Evolutionary conservation across 2,797 vertebrate species (phyloP).

Genomic region (Sebastes dallii): DNA sequence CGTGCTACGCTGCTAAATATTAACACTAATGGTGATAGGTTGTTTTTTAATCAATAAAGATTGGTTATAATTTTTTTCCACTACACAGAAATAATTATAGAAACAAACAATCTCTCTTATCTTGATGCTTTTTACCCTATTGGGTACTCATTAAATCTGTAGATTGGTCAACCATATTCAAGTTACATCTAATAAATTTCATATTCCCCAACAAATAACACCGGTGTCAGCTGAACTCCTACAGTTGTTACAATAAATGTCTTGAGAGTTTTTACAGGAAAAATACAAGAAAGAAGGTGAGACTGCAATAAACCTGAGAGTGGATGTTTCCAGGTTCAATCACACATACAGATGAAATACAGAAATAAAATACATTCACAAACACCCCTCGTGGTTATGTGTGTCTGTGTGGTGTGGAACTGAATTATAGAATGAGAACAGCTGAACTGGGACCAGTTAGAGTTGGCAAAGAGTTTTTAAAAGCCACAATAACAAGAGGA

Average conservation of each 20-base stretch:
- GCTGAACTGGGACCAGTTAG: slow-evolving; percentile 3
- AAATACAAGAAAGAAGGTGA: background rate
- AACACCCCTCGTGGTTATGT: background rate
- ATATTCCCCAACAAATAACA: background rate
- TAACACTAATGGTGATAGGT: background rate
- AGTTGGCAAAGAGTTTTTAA: slow-evolving; percentile 10
- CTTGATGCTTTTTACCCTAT: background rate
- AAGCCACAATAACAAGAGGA: background rate
- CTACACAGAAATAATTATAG: background rate
- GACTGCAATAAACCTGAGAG: background rate
- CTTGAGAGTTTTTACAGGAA: background rate
- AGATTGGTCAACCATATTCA: background rate
- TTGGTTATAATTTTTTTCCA: background rate
- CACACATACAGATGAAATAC: background rate
- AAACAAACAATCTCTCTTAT: background rate
- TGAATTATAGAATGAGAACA: background rate
- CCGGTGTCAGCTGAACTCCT: background rate
- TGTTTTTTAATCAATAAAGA: background rate
- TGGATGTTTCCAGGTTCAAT: background rate
- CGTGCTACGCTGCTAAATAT: background rate
- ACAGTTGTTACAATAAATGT: background rate
- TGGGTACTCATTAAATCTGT: background rate
- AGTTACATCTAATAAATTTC: background rate
- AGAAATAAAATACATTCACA: background rate
- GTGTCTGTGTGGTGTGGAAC: background rate